Conservation (phyloP, 2,113 vertebrate species). For the Gymnogyps californianus region DNA sequence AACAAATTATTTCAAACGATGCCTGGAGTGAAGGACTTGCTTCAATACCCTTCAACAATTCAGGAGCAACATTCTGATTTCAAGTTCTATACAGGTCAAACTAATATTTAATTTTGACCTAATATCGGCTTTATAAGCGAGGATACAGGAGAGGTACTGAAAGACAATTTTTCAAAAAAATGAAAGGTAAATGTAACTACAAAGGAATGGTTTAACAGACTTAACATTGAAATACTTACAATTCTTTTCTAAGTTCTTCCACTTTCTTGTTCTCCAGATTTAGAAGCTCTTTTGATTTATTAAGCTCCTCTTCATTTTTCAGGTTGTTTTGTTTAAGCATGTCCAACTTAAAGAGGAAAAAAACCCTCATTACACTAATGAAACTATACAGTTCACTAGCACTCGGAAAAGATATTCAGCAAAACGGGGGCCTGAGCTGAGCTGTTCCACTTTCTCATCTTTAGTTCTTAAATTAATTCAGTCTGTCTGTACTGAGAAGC, state of each 20-base stretch:
- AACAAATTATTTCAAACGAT: neutral
- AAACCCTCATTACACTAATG: neutral
- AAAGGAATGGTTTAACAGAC: neutral
- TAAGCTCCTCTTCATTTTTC: conserved; percentile 83
- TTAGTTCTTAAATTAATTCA: neutral
- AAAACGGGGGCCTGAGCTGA: neutral
- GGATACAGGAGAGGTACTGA: neutral
- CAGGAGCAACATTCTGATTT: neutral
- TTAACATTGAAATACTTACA: conserved; percentile 77
- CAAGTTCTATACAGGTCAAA: neutral
- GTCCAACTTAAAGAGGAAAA: conserved; percentile 77
- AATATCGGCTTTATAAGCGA: neutral
- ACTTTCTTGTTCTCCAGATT: conserved; percentile 80
- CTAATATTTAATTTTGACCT: neutral
- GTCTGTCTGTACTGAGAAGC: neutral
- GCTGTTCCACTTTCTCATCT: neutral
- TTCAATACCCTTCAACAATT: neutral
- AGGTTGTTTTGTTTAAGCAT: conserved; percentile 81
- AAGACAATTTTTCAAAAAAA: neutral
- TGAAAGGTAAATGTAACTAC: neutral
- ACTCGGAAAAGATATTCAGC: neutral
- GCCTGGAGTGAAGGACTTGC: neutral
- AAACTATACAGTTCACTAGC: neutral
- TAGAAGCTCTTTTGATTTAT: conserved; percentile 82
- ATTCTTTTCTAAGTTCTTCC: conserved; percentile 83